A percentile compares a stretch with the other conserved stretches of the same genome.
Conservation (phyloP, 1,140 invertebrate species). For the Drosophila serrata region DNA sequence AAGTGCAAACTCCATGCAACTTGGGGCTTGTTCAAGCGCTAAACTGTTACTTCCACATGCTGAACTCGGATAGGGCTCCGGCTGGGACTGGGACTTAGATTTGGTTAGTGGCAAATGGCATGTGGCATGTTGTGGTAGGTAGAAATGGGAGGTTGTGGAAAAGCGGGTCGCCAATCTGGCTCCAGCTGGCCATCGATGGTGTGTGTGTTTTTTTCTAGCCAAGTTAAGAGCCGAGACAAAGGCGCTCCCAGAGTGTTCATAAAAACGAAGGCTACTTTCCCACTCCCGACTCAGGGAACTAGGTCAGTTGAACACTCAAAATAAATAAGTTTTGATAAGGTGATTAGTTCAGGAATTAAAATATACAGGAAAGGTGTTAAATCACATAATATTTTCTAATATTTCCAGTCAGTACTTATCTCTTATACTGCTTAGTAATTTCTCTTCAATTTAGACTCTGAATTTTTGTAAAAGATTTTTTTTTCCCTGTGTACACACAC, state of each 20-base stretch:
- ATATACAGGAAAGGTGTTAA: not conserved
- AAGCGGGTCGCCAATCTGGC: conserved; percentile 51
- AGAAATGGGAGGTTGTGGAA: not conserved
- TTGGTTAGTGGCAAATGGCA: conserved; percentile 14
- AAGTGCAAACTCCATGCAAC: conserved; percentile 63
- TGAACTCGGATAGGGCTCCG: conserved; percentile 10
- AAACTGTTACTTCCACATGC: conserved; percentile 81
- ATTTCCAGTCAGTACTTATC: not conserved
- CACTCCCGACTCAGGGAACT: conserved; percentile 35
- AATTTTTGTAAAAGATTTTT: not conserved
- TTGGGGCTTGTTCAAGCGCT: conserved; percentile 80
- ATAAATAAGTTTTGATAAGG: not conserved
- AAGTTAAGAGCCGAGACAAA: conserved; percentile 74
- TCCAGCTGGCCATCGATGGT: conserved; percentile 73
- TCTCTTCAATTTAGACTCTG: rapidly evolving
- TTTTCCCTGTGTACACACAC: conserved; percentile 28
- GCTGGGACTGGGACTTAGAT: conserved; percentile 1
- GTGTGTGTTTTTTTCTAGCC: conserved; percentile 23
- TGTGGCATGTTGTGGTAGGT: not conserved
- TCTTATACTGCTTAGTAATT: not conserved
- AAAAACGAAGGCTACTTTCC: conserved; percentile 51
- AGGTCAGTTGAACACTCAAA: conserved; percentile 50
- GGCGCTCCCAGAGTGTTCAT: conserved; percentile 75
- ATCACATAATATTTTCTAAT: not conserved
- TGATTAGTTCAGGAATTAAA: not conserved